These are phyloP conservation scores for Lytechinus pictus DNA, from an alignment of 35 echinoderm and acorn worm genomes.

Conservation along the genomic window DNA sequence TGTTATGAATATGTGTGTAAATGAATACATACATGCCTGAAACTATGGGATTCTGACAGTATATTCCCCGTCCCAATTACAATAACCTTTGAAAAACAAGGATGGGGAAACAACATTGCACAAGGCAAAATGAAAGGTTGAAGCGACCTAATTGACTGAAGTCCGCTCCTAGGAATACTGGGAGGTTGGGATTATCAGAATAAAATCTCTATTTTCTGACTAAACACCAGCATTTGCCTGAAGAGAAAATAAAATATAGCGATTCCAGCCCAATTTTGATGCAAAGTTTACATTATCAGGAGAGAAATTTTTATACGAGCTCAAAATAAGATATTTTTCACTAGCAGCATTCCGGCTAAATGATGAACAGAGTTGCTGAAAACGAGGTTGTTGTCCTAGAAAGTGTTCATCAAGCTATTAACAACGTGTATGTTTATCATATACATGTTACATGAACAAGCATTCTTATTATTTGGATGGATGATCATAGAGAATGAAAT, in stretches of 20 bases:
- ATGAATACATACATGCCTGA: not conserved
- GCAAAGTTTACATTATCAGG: not conserved
- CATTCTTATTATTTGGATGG: no score
- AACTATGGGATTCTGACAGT: not conserved
- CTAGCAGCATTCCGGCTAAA: not conserved
- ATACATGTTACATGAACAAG: no score
- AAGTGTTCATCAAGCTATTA: no score
- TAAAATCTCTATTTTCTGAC: not conserved
- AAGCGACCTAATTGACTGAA: not conserved
- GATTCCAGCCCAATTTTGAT: not conserved
- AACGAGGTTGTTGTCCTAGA: not conserved
- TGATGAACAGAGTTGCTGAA: not conserved
- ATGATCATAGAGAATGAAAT: no score
- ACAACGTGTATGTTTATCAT: no score
- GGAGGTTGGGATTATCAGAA: not conserved
- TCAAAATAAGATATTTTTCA: not conserved
- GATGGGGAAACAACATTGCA: not conserved
- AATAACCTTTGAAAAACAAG: conserved; percentile 13
- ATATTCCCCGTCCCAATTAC: not conserved
- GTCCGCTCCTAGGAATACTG: not conserved
- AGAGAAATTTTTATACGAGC: not conserved
- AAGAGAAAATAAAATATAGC: not conserved
- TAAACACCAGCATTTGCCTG: not conserved
- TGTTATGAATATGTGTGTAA: not conserved
- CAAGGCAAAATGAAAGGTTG: not conserved